Evolutionary conservation across 2,888 invertebrate genomes (phyloP).

Genomic region (Augochlorella aurata): DNA sequence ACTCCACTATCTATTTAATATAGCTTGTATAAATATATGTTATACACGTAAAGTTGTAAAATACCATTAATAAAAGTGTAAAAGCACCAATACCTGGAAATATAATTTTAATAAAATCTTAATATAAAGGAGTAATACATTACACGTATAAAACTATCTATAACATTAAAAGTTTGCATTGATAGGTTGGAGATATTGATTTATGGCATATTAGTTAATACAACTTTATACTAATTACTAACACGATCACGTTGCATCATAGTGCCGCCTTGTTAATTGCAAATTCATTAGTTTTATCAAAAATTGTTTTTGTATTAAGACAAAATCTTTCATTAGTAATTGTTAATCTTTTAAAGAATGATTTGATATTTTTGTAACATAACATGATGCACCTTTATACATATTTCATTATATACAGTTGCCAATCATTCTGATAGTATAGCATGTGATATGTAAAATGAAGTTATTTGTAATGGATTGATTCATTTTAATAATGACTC

Average conservation of each 20-base stretch:
- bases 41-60: slow-evolving; percentile 29
- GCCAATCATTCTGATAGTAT: slow-evolving; percentile 12
- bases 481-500: not conserved
- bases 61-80: slow-evolving; percentile 44
- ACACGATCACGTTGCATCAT: slow-evolving; percentile 54
- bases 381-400: not conserved
- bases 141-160: slow-evolving; percentile 71
- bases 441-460: slow-evolving; percentile 1
- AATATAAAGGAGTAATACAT: slow-evolving; percentile 48
- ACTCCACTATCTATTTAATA: slow-evolving; percentile 5
- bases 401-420: not conserved
- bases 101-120: slow-evolving; percentile 65
- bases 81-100: slow-evolving; percentile 70
- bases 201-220: slow-evolving; percentile 74
- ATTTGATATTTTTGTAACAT: not conserved
- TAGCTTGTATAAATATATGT: slow-evolving; percentile 23
- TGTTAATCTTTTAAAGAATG: not conserved
- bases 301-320: not conserved
- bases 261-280: slow-evolving; percentile 34
- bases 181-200: slow-evolving; percentile 79
- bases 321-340: slow-evolving; percentile 4
- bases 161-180: slow-evolving; percentile 80
- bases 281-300: slow-evolving; percentile 7
- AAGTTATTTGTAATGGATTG: not conserved
- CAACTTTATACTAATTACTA: slow-evolving; percentile 58